Evolutionary conservation across 2,113 vertebrate species (phyloP).

Genomic region (Tetrax tetrax): DNA sequence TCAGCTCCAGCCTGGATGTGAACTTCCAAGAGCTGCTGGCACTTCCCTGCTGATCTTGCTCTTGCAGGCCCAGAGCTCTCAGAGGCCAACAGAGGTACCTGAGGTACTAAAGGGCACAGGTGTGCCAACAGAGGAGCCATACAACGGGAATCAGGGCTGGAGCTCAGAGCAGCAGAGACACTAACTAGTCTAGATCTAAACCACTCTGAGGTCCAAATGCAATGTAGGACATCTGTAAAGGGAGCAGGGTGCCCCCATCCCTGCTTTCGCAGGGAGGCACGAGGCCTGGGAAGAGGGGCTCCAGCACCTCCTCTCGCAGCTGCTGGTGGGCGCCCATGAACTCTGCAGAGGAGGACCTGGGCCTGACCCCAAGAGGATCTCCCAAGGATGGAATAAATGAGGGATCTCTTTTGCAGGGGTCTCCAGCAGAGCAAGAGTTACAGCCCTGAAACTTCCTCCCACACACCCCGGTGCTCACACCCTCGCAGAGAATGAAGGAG

Average conservation of each 20-base stretch:
- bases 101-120: not conserved
- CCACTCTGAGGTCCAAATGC: not conserved
- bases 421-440: constrained; percentile 35
- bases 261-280: not conserved
- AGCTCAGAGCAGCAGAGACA: not conserved
- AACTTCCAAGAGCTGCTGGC: not conserved
- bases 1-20: not conserved
- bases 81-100: not conserved
- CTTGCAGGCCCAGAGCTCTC: not conserved
- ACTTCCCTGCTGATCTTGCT: not conserved
- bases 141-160: not conserved
- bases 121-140: not conserved
- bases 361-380: not conserved
- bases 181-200: not conserved
- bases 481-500: not conserved
- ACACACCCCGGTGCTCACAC: not conserved
- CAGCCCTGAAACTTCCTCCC: not conserved
- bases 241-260: not conserved
- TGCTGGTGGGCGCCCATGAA: not conserved
- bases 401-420: not conserved
- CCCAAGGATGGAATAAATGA: not conserved
- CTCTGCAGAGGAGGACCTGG: not conserved
- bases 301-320: not conserved
- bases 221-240: not conserved
- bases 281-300: not conserved